These are phyloP conservation scores for Mythimna pallens DNA, from an alignment of 2,888 invertebrate genomes.

Conservation along the genomic window DNA sequence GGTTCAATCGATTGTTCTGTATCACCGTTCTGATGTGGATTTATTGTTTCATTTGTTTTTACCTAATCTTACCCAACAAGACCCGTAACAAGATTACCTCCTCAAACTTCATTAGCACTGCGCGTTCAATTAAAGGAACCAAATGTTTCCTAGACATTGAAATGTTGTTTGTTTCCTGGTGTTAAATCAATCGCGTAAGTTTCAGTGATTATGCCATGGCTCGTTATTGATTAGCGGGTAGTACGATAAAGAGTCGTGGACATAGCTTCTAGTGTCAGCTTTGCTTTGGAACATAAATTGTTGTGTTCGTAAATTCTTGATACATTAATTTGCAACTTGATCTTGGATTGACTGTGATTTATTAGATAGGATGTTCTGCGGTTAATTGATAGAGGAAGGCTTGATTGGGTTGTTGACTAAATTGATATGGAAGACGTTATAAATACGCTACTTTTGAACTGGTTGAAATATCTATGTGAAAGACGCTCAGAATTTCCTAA, in stretches of 20 bases:
- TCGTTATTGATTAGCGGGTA: constrained; percentile 68
- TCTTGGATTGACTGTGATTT: constrained; percentile 38
- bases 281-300: constrained; percentile 51
- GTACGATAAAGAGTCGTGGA: constrained; percentile 49
- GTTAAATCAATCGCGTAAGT: constrained; percentile 77
- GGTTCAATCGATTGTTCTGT: neutral
- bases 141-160: constrained; percentile 77
- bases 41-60: constrained; percentile 3
- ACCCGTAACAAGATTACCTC: constrained; percentile 28
- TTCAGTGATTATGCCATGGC: constrained; percentile 71
- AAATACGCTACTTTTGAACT: too few relatives aligned
- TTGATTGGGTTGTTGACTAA: constrained; percentile 11
- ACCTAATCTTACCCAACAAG: constrained; percentile 7
- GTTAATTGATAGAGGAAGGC: constrained; percentile 23
- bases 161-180: constrained; percentile 75
- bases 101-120: constrained; percentile 53
- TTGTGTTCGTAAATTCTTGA: constrained; percentile 50
- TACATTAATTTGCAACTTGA: constrained; percentile 55
- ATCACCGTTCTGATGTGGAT: neutral
- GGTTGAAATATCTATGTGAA: too few relatives aligned
- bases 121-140: constrained; percentile 69
- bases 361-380: constrained; percentile 42
- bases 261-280: constrained; percentile 24
- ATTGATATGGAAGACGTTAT: too few relatives aligned
- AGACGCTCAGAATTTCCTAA: neutral